A percentile compares a stretch with the other conserved stretches of the same genome.
These are phyloP conservation scores for Petrolisthes manimaculis DNA, from an alignment of 2,888 invertebrate species.

Conservation along the genomic window DNA sequence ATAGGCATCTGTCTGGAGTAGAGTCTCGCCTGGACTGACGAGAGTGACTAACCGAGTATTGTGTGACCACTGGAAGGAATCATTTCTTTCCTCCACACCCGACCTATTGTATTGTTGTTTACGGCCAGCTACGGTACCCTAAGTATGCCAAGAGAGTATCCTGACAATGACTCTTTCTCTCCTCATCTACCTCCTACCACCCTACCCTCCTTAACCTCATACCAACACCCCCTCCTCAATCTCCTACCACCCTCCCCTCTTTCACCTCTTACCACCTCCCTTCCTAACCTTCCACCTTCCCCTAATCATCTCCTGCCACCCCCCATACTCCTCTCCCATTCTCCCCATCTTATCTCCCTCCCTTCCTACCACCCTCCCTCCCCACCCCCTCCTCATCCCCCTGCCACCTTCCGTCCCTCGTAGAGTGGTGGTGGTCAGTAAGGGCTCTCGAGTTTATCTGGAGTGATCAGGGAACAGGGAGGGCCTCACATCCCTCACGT, in stretches of 20 bases:
- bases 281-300: not conserved
- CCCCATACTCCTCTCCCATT: too few species aligned
- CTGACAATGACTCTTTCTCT: not conserved
- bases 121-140: too few species aligned
- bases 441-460: slow-evolving; percentile 12
- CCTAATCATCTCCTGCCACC: not conserved
- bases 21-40: too few species aligned
- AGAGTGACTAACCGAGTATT: too few species aligned
- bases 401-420: not conserved
- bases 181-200: not conserved
- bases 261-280: not conserved
- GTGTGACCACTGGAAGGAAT: too few species aligned
- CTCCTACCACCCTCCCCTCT: not conserved
- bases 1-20: too few species aligned
- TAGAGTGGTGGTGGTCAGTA: slow-evolving; percentile 6
- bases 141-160: too few species aligned
- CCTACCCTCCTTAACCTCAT: not conserved
- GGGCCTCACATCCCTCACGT: slow-evolving; percentile 37
- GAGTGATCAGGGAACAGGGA: slow-evolving; percentile 30
- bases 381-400: not conserved
- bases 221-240: not conserved
- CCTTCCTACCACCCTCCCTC: not conserved
- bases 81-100: too few species aligned
- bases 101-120: too few species aligned
- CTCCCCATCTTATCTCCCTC: not conserved